These are phyloP conservation scores for Tenualosa thibaudeaui DNA, from an alignment of 2,797 vertebrate genomes.

Conservation along the genomic window DNA sequence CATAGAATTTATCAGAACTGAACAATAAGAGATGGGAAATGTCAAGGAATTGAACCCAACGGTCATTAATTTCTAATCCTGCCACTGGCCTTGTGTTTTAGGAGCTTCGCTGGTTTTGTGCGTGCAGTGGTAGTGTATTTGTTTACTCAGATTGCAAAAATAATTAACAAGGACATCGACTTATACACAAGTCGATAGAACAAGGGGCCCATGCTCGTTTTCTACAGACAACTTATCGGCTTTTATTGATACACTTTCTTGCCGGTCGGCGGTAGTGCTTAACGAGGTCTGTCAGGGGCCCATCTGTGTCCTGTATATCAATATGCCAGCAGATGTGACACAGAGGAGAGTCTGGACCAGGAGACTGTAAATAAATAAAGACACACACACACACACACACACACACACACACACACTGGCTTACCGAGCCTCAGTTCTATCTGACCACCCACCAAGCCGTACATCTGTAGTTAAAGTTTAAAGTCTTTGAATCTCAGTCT, in stretches of 20 bases:
- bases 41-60: background rate
- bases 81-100: background rate
- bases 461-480: no score
- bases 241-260: slow-evolving; percentile 29
- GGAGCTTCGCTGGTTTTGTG: background rate
- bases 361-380: background rate
- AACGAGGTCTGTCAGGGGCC: slow-evolving; percentile 36
- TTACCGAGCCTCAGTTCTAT: no score
- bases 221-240: slow-evolving; percentile 21
- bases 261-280: slow-evolving; percentile 41
- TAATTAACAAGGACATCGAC: slow-evolving; percentile 1
- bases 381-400: background rate
- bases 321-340: slow-evolving; percentile 37
- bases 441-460: no score
- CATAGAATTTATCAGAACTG: background rate
- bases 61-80: background rate
- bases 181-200: background rate
- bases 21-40: background rate
- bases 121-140: background rate
- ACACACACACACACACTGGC: background rate
- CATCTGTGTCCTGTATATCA: slow-evolving; percentile 49
- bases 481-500: no score
- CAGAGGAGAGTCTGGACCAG: background rate
- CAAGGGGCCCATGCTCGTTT: slow-evolving; percentile 17
- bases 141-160: background rate